These are phyloP conservation scores for Pocillopora verrucosa DNA, from an alignment of 64 coral and sea anemone genomes.

Conservation along the genomic window DNA sequence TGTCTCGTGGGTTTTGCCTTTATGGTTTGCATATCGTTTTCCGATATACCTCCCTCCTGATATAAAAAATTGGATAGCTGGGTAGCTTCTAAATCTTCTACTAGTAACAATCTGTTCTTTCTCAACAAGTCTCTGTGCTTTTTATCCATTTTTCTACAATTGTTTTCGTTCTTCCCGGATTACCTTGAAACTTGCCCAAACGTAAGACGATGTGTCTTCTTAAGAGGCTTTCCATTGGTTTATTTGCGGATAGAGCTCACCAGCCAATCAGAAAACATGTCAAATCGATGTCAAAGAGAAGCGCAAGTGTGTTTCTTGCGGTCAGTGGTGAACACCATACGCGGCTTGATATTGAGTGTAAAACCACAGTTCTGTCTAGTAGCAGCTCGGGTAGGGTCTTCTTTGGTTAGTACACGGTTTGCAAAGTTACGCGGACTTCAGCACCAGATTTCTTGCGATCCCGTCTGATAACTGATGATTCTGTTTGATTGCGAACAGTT, in stretches of 20 bases:
- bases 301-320: neutral
- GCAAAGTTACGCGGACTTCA: too few relatives aligned
- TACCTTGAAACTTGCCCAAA: neutral
- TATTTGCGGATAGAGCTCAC: neutral
- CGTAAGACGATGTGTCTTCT: neutral
- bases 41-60: conserved; percentile 62
- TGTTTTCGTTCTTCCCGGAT: neutral
- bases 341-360: neutral
- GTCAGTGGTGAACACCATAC: conserved; percentile 61
- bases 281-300: neutral
- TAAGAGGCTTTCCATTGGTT: conserved; percentile 11
- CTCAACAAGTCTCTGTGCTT: conserved; percentile 68
- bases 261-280: conserved; percentile 44
- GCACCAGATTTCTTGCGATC: too few relatives aligned
- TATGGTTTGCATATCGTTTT: conserved; percentile 66
- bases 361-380: conserved; percentile 51
- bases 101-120: conserved; percentile 70
- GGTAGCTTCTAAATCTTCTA: conserved; percentile 73
- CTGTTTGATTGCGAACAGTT: too few relatives aligned
- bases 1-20: conserved; percentile 47
- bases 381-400: too few relatives aligned
- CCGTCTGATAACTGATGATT: too few relatives aligned
- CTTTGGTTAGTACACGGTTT: too few relatives aligned
- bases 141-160: conserved; percentile 65
- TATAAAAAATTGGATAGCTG: conserved; percentile 57